phyloP scores from a whole-genome alignment of 2,113 vertebrate genomes.

The Hoplias malabaricus region DNA sequence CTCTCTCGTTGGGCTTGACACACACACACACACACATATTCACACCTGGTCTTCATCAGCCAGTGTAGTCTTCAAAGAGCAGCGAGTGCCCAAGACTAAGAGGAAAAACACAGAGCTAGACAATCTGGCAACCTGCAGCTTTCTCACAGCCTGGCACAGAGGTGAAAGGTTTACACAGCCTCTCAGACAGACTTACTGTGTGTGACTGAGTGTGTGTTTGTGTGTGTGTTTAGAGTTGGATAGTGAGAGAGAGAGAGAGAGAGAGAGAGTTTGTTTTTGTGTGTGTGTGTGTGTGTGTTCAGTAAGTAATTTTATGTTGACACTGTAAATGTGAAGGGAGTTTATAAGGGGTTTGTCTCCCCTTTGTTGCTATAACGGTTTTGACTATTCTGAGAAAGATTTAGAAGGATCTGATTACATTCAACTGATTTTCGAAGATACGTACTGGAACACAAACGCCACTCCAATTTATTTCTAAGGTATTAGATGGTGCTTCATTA shows the following conservation, averaged over 20 bases:
- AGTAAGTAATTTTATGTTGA: neutral
- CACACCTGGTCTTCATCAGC: conserved; percentile 42
- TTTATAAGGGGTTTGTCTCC: no score
- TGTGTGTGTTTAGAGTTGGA: conserved; percentile 3
- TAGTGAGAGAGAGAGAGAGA: conserved; percentile 5
- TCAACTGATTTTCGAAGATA: no score
- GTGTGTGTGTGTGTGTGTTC: conserved; percentile 7
- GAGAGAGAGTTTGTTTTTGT: neutral
- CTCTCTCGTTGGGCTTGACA: neutral
- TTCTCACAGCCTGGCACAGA: conserved; percentile 39
- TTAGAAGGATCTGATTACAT: no score
- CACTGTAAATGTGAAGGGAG: no score
- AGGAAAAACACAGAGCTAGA: conserved; percentile 45
- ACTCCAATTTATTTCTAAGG: no score
- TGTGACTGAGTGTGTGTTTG: conserved; percentile 19
- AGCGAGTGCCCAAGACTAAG: conserved; percentile 31
- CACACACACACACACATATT: conserved; percentile 31
- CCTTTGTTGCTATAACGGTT: no score
- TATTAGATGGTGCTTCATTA: no score
- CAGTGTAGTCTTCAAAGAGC: conserved; percentile 25
- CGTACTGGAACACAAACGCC: no score
- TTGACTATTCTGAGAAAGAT: no score
- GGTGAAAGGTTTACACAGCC: conserved; percentile 44
- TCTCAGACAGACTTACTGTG: conserved; percentile 29
- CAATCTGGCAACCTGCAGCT: conserved; percentile 46